A percentile compares a stretch with the other conserved stretches of the same genome.
Evolutionary conservation across 2,113 vertebrate genomes (phyloP).

Genomic region (Xiphias gladius): DNA sequence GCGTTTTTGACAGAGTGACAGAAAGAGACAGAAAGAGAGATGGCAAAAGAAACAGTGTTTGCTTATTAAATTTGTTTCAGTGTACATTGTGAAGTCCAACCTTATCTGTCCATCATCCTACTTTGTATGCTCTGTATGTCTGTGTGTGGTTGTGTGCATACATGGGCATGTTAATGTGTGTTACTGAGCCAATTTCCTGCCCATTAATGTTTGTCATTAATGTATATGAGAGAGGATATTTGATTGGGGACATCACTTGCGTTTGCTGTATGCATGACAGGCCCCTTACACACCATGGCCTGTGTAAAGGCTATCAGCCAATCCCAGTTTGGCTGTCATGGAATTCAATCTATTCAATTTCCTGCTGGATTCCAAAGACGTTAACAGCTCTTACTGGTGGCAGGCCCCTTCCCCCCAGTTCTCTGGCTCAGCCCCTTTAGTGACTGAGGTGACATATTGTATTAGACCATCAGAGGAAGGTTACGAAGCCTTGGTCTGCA

Average conservation of each 20-base stretch:
- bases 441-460: slow-evolving; percentile 73
- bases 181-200: slow-evolving; percentile 52
- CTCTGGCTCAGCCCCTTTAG: slow-evolving; percentile 33
- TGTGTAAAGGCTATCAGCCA: slow-evolving; percentile 54
- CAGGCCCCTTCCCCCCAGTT: slow-evolving; percentile 10
- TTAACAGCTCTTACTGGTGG: slow-evolving; percentile 57
- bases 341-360: slow-evolving; percentile 71
- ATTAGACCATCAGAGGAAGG: slow-evolving; percentile 72
- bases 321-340: slow-evolving; percentile 41
- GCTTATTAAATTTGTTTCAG: slow-evolving; percentile 29
- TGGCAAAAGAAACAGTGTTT: neutral
- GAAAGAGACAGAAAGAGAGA: neutral
- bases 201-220: slow-evolving; percentile 61
- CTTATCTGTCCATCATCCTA: slow-evolving; percentile 19
- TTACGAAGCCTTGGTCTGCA: slow-evolving; percentile 51
- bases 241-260: slow-evolving; percentile 63
- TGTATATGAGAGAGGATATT: slow-evolving; percentile 59
- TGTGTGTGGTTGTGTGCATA: neutral
- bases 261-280: slow-evolving; percentile 41
- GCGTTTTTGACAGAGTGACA: slow-evolving; percentile 20
- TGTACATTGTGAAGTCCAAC: slow-evolving; percentile 35
- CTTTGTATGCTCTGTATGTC: slow-evolving; percentile 8
- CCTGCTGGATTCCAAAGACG: slow-evolving; percentile 59
- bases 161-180: slow-evolving; percentile 6
- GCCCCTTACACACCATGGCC: slow-evolving; percentile 50